Evolutionary conservation across 2,888 invertebrate species (phyloP).

Genomic region (Pseudococcus viburni): DNA sequence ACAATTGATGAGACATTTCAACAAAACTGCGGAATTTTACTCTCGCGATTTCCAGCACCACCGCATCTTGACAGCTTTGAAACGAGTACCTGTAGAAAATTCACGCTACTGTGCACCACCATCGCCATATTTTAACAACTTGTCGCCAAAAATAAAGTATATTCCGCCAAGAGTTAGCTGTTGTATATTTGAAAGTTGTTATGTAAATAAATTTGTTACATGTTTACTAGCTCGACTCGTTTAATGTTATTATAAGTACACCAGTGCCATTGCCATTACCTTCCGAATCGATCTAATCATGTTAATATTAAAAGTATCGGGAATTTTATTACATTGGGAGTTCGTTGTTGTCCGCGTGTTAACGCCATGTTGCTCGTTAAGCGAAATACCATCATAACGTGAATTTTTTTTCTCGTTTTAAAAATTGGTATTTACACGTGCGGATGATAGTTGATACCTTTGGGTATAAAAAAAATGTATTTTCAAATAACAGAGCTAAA

Average conservation of each 20-base stretch:
- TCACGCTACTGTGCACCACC: neutral
- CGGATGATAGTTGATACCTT: too few relatives aligned
- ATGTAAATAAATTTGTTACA: conserved; percentile 36
- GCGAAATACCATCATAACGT: neutral
- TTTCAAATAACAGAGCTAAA: too few relatives aligned
- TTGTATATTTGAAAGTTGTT: conserved; percentile 27
- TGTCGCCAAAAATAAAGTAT: conserved; percentile 41
- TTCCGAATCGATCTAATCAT: neutral
- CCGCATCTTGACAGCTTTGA: conserved; percentile 19
- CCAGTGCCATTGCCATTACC: neutral
- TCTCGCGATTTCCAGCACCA: neutral
- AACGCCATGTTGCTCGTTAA: neutral
- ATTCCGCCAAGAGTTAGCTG: conserved; percentile 1
- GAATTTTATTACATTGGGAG: neutral
- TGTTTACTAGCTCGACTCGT: conserved; percentile 26
- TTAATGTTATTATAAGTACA: neutral
- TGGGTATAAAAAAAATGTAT: too few relatives aligned
- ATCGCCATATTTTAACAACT: neutral
- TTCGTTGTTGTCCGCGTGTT: neutral
- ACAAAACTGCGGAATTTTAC: conserved; percentile 24
- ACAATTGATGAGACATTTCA: conserved; percentile 39
- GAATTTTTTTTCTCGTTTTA: neutral
- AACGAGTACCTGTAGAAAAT: neutral
- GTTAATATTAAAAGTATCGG: neutral
- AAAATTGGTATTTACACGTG: neutral